These are phyloP conservation scores for Temnothorax ravouxi DNA, from an alignment of 2,888 invertebrate species.

Conservation along the genomic window DNA sequence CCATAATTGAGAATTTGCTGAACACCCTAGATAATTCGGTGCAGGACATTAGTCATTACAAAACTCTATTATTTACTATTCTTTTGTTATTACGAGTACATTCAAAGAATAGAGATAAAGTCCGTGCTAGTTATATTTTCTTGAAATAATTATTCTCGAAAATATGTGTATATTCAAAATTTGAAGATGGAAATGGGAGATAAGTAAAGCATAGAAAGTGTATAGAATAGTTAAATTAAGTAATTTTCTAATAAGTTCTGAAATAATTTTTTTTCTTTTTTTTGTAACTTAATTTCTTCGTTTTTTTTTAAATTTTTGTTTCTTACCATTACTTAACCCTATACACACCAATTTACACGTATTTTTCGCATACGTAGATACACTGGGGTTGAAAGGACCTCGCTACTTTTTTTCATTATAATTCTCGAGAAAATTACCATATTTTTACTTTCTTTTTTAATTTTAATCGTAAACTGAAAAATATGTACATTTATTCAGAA, in stretches of 20 bases:
- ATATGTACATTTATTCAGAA: too few species aligned
- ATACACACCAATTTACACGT: too few species aligned
- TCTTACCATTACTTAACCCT: too few species aligned
- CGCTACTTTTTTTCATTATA: too few species aligned
- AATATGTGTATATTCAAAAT: background rate
- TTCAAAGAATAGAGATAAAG: slow-evolving; percentile 23
- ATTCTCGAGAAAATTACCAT: too few species aligned
- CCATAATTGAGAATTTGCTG: slow-evolving; percentile 78
- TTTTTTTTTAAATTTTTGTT: too few species aligned
- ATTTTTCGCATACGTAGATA: too few species aligned
- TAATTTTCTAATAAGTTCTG: background rate
- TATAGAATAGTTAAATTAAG: background rate
- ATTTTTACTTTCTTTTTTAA: too few species aligned
- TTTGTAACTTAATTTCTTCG: too few species aligned
- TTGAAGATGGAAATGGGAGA: background rate
- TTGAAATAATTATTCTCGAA: background rate
- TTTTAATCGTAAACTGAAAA: too few species aligned
- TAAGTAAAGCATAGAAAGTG: background rate
- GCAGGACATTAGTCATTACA: slow-evolving; percentile 65
- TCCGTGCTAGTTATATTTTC: background rate
- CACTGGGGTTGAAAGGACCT: too few species aligned
- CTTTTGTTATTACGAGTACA: slow-evolving; percentile 67
- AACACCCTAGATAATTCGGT: slow-evolving; percentile 66
- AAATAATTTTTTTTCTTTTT: background rate
- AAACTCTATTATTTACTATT: slow-evolving; percentile 73